Base-by-base conservation (phyloP, 2,797 vertebrate species). In the Xenops minutus region DNA sequence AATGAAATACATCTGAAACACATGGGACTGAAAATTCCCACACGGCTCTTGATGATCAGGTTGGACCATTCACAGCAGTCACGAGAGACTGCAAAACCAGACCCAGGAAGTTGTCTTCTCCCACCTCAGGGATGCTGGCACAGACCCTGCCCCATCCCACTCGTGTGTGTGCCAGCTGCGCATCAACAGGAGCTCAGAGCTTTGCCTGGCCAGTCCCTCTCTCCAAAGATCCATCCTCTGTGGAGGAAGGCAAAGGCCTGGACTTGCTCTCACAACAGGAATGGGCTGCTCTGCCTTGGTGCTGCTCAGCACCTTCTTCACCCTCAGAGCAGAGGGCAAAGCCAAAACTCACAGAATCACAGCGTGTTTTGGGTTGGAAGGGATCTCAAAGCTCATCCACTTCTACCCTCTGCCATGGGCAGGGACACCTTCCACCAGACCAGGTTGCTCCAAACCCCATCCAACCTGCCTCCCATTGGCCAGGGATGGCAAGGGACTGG, bases 1-100 rank as follows among this genome's bases (percentile, higher is more conserved):
- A 66, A 3, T 6, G 2, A 27, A 72, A 56, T 23, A 43, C 32
- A 24, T 7, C 37, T 18, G 32, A 43, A 15, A 37, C 36, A 55
- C 26, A 11, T 0, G 3, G 77, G 52, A 32, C 37, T 26, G 7
- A 11, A 8, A 32, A 23, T 32, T 23, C 69, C 86, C 39, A 27
- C 20, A 4, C 32, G 39, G 58, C 22, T 46, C 20, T 19, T 2
- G 0, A 22, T 2, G 19, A 8, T 24, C 0, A 2, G 48, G 4
- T 4, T 36, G 36, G 58, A 44, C 48, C 14, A 1, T 6, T 9
- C 26, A 17, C 59, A 76, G 49, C 43, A 39, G 41, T 64, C 43
- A 5, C 0, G 8, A 4, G 4, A 71, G 29, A 58, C 37, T 30
- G 68, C 36, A 44, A n/a, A 80, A 10, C 6, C n/a, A 82, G n/a